These are phyloP conservation scores for Euspilapteryx auroguttella DNA, from an alignment of 2,888 invertebrate genomes.

Conservation along the genomic window DNA sequence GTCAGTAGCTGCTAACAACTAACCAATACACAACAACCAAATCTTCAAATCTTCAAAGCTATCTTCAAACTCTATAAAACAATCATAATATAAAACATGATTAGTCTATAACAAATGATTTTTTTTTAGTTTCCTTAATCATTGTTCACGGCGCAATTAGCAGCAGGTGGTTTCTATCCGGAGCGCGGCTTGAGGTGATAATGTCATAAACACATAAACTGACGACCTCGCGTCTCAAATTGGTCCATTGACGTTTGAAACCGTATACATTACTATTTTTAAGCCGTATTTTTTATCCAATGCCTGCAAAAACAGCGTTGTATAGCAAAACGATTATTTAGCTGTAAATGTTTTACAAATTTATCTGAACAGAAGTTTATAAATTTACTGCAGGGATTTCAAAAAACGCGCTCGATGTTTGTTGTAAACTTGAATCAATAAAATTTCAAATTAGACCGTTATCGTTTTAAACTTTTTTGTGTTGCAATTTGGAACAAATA, in stretches of 20 bases:
- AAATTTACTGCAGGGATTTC: conserved; percentile 46
- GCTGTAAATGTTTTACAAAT: not conserved
- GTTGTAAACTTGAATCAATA: conserved; percentile 32
- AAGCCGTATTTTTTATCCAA: too few relatives aligned
- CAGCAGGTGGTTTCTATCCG: conserved; percentile 34
- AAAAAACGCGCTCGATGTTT: conserved; percentile 43
- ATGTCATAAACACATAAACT: conserved; percentile 52
- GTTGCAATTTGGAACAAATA: too few relatives aligned
- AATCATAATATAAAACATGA: too few relatives aligned
- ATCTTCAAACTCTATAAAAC: too few relatives aligned
- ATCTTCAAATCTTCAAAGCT: too few relatives aligned
- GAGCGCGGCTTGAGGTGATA: conserved; percentile 36
- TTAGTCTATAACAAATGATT: too few relatives aligned
- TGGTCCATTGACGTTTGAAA: not conserved
- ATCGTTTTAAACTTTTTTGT: too few relatives aligned
- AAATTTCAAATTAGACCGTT: conserved; percentile 35
- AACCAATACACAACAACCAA: too few relatives aligned
- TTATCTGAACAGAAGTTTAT: conserved; percentile 46
- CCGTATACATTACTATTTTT: too few relatives aligned
- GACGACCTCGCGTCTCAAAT: too few relatives aligned
- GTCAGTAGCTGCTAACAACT: too few relatives aligned
- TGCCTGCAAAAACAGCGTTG: conserved; percentile 12
- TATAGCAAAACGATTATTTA: too few relatives aligned
- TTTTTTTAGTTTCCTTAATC: conserved; percentile 5
- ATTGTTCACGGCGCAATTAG: conserved; percentile 41